Percentiles rank a stretch among this genome's conserved stretches.
phyloP scores from a whole-genome alignment of 2,888 invertebrate species.

The Coremacera marginata region DNA sequence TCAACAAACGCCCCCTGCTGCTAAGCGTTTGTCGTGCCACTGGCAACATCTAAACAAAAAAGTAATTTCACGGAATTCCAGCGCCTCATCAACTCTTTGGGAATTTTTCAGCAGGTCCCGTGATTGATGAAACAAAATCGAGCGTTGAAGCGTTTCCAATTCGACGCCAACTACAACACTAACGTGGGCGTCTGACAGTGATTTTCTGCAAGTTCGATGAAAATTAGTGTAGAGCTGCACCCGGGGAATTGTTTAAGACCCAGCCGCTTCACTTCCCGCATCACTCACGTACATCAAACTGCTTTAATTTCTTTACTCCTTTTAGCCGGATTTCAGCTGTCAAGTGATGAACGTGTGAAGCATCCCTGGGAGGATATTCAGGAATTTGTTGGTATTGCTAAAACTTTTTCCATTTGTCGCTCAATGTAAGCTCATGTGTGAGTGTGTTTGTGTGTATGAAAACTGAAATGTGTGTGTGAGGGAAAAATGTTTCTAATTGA shows the following conservation, averaged over 20 bases:
- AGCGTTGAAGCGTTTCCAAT: conserved; percentile 44
- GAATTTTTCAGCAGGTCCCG: conserved; percentile 45
- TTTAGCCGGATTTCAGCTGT: not conserved
- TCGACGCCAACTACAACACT: conserved; percentile 9
- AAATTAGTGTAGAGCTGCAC: not conserved
- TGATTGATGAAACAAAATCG: conserved; percentile 53
- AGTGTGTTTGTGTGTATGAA: conserved; percentile 10
- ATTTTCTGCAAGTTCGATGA: not conserved
- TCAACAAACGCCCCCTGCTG: not conserved
- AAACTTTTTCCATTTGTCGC: conserved; percentile 12
- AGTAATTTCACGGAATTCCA: conserved; percentile 54
- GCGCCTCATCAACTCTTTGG: conserved; percentile 54
- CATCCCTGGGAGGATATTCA: not conserved
- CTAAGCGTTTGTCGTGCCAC: conserved; percentile 29
- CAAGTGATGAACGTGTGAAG: not conserved
- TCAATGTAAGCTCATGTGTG: not conserved
- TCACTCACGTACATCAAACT: not conserved
- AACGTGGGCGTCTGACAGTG: conserved; percentile 9
- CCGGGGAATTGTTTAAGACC: not conserved
- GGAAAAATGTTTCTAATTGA: conserved; percentile 26
- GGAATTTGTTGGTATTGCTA: not conserved
- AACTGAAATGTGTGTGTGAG: not conserved
- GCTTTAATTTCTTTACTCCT: not conserved
- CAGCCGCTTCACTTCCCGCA: no score
- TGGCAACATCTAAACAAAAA: conserved; percentile 47